Conservation (phyloP, 1,140 invertebrate genomes). For the Lethrus apterus region DNA sequence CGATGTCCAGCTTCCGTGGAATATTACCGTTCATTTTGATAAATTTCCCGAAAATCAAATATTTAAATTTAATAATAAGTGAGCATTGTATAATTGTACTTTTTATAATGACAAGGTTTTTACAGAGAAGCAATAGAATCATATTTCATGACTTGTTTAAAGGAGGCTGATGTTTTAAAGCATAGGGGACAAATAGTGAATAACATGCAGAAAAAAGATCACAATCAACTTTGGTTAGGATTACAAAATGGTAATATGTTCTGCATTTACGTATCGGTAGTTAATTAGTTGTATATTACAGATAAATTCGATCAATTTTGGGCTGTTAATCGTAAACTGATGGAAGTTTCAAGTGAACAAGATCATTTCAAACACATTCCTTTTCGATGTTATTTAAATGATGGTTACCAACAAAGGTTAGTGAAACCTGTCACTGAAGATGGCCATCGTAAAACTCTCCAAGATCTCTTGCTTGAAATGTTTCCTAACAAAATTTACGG, state of each 20-base stretch:
- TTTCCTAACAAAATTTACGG: conserved; percentile 53
- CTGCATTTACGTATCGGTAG: too few species aligned
- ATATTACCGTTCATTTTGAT: conserved; percentile 90
- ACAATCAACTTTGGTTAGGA: conserved; percentile 92
- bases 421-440: conserved; percentile 67
- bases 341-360: conserved; percentile 71
- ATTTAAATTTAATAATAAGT: conserved; percentile 73
- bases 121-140: conserved; percentile 83
- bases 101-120: conserved; percentile 14
- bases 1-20: conserved; percentile 81
- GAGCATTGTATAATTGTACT: conserved; percentile 27
- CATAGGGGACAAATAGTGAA: conserved; percentile 86
- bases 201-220: conserved; percentile 95
- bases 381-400: conserved; percentile 78
- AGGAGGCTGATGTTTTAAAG: conserved; percentile 97
- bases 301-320: conserved; percentile 99
- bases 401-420: conserved; percentile 68
- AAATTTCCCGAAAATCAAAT: conserved; percentile 78
- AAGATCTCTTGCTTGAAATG: conserved; percentile 63
- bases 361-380: conserved; percentile 90
- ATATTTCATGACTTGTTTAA: conserved; percentile 90
- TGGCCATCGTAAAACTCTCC: conserved; percentile 65
- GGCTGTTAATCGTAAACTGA: conserved; percentile 90
- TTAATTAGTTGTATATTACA: conserved; percentile 35
- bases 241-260: conserved; percentile 74